These are phyloP conservation scores for Drosophila kanapiae DNA, from an alignment of 1,140 invertebrate species.

Conservation along the genomic window DNA sequence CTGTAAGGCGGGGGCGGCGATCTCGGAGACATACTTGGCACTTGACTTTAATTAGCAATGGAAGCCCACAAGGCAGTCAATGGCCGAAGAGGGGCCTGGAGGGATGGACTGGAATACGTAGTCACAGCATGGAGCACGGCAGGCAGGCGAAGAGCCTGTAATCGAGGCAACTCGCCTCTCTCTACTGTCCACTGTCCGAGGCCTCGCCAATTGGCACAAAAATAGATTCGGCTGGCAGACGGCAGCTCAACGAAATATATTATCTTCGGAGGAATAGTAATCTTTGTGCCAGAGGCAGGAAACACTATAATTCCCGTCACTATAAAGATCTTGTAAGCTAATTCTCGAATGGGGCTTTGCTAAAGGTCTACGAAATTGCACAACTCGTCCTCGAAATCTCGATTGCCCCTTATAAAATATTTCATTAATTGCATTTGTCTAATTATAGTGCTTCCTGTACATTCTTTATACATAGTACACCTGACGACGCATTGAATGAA, in stretches of 20 bases:
- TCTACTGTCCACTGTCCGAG: conserved; percentile 13
- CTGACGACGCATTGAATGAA: conserved; percentile 18
- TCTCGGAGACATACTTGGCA: conserved; percentile 31
- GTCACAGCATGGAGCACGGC: conserved; percentile 8
- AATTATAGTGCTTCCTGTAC: conserved; percentile 22
- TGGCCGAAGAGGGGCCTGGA: background rate
- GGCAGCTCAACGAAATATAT: conserved; percentile 15
- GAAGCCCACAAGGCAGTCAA: conserved; percentile 14
- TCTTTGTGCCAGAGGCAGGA: conserved; percentile 27
- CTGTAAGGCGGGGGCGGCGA: conserved; percentile 5
- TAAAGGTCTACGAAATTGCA: background rate
- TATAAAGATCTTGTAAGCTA: background rate
- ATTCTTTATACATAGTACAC: no score
- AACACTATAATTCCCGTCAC: conserved; percentile 19
- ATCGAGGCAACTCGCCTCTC: conserved; percentile 47
- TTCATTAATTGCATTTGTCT: background rate
- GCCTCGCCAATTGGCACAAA: conserved; percentile 72
- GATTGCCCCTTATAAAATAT: background rate
- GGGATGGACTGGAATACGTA: conserved; percentile 6
- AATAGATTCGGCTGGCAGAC: conserved; percentile 61
- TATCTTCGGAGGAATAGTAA: conserved; percentile 23
- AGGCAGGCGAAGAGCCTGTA: conserved; percentile 34
- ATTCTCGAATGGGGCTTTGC: conserved; percentile 2
- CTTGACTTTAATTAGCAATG: conserved; percentile 54
- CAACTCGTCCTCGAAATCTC: background rate